Evolutionary conservation across 2,888 invertebrate genomes (phyloP), one percentile per base, ranked within the genome.

Genomic region (Ophion costatus): DNA sequence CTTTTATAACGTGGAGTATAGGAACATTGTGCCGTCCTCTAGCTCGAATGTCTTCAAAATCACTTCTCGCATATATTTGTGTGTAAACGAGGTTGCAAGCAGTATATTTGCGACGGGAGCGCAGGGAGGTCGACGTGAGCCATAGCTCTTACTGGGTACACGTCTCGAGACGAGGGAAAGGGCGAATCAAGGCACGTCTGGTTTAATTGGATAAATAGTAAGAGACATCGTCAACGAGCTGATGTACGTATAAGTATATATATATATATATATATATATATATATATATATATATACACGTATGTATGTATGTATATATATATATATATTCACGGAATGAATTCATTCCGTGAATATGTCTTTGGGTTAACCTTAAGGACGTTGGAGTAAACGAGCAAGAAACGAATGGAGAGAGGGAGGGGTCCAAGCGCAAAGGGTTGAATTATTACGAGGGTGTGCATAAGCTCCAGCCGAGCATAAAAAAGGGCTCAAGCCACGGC

Each of bases 201-300:
- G 77, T 84, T 69, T 84, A 84, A 84, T 84, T 84, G 81, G 84
- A 77, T 81, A 84, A 84, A 84, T 84, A 84, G 77, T 57, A 29
- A 45, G 82, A 79, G 82, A 70, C 81, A 77, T 84, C 84, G 84
- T 84, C 84, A 70, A 78, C 64, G 74, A 64, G 22, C 64, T 74
- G 69, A 79, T 64, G 56, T 66, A 78, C 64, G 51, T 64, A n/a
- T 42, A 24, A 61, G 59, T 66, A 71, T 45, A 42, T 42, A 22
- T 42, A 56, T 42, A 22, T 45, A 24, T 10, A 24, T 38, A 63
- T 38, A 57, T 42, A 38, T 22, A 24, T 57, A 51, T 20, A 61
- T 59, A 66, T 66, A 71, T 42, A 56, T 42, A 22, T 42, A 56
- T 29, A 17, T 42, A 42, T 10, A 7, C n/a, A n/a, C n/a, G n/a